Conservation (phyloP, 2,888 invertebrate species). For the Leptinotarsa juncta region DNA sequence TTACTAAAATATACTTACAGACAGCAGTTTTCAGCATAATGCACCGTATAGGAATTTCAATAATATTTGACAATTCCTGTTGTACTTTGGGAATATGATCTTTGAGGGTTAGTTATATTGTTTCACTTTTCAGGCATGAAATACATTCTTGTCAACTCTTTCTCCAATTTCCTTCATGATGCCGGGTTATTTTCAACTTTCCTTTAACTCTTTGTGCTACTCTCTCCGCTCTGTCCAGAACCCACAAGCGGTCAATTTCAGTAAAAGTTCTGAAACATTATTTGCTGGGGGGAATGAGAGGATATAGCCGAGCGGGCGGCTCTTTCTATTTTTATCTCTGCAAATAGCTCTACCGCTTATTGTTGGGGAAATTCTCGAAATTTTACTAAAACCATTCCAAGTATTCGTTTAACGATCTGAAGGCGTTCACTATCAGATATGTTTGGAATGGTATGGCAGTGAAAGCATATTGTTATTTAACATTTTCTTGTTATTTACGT, state of each 20-base stretch:
- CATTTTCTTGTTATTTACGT: no score
- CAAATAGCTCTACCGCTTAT: conserved; percentile 44
- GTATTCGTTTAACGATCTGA: conserved; percentile 45
- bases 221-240: conserved; percentile 46
- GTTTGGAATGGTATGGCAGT: background rate
- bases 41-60: no score
- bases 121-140: background rate
- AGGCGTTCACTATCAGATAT: conserved; percentile 25
- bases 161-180: conserved; percentile 1
- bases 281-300: conserved; percentile 55
- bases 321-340: conserved; percentile 50
- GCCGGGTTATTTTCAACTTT: conserved; percentile 37
- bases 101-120: background rate
- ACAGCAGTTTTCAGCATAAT: no score
- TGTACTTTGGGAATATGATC: background rate
- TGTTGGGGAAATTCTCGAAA: conserved; percentile 49
- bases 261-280: conserved; percentile 60
- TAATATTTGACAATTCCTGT: background rate
- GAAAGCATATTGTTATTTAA: background rate
- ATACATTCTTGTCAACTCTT: background rate
- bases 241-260: conserved; percentile 62
- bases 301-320: conserved; percentile 41
- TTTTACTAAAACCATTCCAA: conserved; percentile 48
- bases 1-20: no score
- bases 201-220: conserved; percentile 39